Base-by-base conservation (phyloP, 2,888 invertebrate genomes). In the Zygaena filipendulae region DNA sequence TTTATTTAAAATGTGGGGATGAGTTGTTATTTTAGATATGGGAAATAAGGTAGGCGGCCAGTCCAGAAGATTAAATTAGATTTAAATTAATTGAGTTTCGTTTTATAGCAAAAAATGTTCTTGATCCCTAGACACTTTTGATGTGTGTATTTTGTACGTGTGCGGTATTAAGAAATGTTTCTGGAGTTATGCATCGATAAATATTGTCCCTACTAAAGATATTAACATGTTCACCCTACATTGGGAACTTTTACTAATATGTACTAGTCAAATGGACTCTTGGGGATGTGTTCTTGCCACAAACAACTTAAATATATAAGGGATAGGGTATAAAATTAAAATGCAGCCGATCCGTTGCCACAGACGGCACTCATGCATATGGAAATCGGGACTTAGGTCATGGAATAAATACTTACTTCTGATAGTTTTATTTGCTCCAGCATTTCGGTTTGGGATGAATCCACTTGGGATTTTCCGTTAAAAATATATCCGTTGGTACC, bases 221-320 rank as follows among this genome's bases (percentile, higher is more conserved):
- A n/a, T n/a, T n/a, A 35, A 42, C 26, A 57, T 60, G 49, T 66
- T 43, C 46, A 57, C 63, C 54, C 51, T 53, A 63, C 44, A 43
- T 50, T 54, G 62, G 59, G 64, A 74, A 70, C 69, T 74, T 74
- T 75, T 74, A 75, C 74, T 75, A 75, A 77, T 77, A 69, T 64
- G 66, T 60, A 58, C 69, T 71, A 77, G 75, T 74, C 75, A 77
- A 75, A 77, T 75, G 74, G 74, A 70, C 72, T 69, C 71, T 62
- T 51, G 71, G 62, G 70, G 47, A 45, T 53, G 45, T 36, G 38
- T 40, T 41, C 56, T 49, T 49, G 43, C 53, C 49, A 77, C 64
- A 66, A 57, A 45, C 48, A 43, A 45, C 63, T 53, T 49, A 70
- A n/a, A 61, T 37, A 33, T 33, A 44, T 39, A 35, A 27, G 45